Evolutionary conservation across 2,113 vertebrate genomes (phyloP).

Genomic region (Alethe diademata): DNA sequence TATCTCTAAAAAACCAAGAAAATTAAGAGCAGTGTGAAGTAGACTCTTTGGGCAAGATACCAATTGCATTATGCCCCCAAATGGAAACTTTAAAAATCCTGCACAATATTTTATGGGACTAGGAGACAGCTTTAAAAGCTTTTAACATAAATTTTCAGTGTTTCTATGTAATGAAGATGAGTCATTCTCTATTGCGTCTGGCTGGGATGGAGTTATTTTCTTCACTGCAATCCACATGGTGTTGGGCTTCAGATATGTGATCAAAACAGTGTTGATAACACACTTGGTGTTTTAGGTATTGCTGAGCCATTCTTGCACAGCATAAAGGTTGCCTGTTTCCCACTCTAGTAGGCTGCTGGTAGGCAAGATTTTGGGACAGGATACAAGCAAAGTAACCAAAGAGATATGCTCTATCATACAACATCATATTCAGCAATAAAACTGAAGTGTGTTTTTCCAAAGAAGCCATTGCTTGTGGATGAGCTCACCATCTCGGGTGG

Average conservation of each 20-base stretch:
- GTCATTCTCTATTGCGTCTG: neutral
- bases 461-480: neutral
- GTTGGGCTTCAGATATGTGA: neutral
- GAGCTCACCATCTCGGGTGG: neutral
- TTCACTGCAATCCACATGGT: neutral
- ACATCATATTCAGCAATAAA: neutral
- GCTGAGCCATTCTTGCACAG: neutral
- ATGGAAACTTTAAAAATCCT: neutral
- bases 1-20: neutral
- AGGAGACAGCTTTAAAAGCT: neutral
- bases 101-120: fast-evolving
- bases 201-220: neutral
- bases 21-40: neutral
- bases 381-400: neutral
- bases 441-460: neutral
- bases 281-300: neutral
- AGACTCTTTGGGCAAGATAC: neutral
- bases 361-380: neutral
- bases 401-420: neutral
- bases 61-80: neutral
- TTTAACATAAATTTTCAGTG: neutral
- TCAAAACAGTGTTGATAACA: neutral
- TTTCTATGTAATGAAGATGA: neutral
- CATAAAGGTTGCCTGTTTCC: neutral
- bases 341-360: neutral